Base-by-base conservation (phyloP, 2,888 invertebrate species). In the Neocrepidodera transversa region DNA sequence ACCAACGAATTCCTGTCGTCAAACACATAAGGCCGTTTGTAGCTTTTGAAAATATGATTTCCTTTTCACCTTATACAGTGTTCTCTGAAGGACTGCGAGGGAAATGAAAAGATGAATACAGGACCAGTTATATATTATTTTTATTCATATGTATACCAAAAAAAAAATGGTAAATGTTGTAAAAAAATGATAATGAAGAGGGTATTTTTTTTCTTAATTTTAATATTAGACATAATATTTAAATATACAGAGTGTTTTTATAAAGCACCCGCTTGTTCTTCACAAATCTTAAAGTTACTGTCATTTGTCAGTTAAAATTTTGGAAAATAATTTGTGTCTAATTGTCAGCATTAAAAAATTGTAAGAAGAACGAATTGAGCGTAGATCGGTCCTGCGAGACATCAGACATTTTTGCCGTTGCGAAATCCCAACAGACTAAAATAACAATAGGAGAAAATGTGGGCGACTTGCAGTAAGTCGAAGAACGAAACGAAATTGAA, bases 391-490 rank as follows among this genome's bases (percentile, higher is more conserved):
- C 14, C 35, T 35, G 35, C 4, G 13, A 35, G 5, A 2, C 8
- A n/a, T 13, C 2, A 35, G 11, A 6, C 35, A 13, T 13, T 40
- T 50, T 26, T 23, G 54, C 51, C 47, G 56, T 42, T 51, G 56
- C 47, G 38, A 47, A 59, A 53, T 62, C 62, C 56, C 43, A 45
- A 40, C 50, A 47, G 63, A 49, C 54, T 58, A 53, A 60, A 63
- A 63, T 53, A 63, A 63, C 60, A 63, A 63, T 60, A 55, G 53
- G 52, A 54, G 60, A 48, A 63, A 63, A 60, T 60, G 63, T 58
- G 58, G 55, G 50, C 48, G 60, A 52, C 60, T 63, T 52, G 58
- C 49, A 53, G 42, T 32, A 54, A 18, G 53, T 43, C 49, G 58
- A 55, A 58, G 54, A 50, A 56, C 51, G 49, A 53, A n/a, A 56